Evolutionary conservation across 2,888 invertebrate species (phyloP), one percentile per base, ranked within the genome.

Genomic region (Apodemia duryi): DNA sequence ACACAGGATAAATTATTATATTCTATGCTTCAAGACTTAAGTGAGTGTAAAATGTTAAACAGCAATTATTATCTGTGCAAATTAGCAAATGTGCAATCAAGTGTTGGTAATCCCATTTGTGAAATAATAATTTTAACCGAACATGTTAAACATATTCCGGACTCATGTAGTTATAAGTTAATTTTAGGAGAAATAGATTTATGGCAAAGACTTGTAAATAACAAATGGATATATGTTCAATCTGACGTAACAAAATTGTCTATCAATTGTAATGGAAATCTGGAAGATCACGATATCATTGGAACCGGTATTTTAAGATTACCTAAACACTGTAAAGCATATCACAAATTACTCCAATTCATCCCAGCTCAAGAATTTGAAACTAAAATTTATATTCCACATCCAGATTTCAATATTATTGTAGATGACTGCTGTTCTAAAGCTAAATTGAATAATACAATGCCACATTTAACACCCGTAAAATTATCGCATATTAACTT

Each of bases 321-420:
- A 11, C 43, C 43, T 43, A 43, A 43, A 13, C 43, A 43, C 11
- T 43, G 51, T 51, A 51, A 51, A 5, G 51, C 51, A n/a, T 51
- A 51, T 21, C 51, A 51, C 21, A 21, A n/a, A 51, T 9, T 51
- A 51, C 51, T 51, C 51, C 51, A 51, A 51, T 51, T 21, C 9
- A 21, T 51, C 11, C 51, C 51, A 21, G n/a, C 21, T 9, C 51
- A 51, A 51, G 51, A 51, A 51, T 51, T 51, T 21, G 51, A 51
- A 51, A 51, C 51, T 21, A 51, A 51, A 51, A 51, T 51, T 21
- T 51, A 51, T 51, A 5, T 51, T 51, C 51, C 51, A 51, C 51
- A 51, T 51, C 21, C 51, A 21, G 21, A 51, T 51, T 51, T 51
- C 21, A 51, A 51, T 21, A 51, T 51, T 51, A 51, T 52, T 28